Evolutionary conservation across 2,113 vertebrate genomes (phyloP).

Genomic region (Psittacula cyanocephala): DNA sequence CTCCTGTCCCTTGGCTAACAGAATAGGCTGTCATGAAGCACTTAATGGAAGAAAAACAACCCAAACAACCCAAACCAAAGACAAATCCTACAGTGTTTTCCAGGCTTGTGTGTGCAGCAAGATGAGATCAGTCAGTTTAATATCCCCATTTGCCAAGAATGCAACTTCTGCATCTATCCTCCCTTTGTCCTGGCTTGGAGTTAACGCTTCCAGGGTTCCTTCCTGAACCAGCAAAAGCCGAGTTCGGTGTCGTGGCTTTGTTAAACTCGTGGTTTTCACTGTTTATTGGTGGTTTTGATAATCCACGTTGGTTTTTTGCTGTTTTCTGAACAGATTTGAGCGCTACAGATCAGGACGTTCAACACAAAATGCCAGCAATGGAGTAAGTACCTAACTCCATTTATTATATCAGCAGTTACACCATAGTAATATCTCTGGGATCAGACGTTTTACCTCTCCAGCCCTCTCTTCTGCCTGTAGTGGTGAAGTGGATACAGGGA

Average conservation of each 20-base stretch:
- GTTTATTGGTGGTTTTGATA: background rate
- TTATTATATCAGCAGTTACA: background rate
- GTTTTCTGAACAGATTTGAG: constrained; percentile 82
- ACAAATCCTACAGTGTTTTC: background rate
- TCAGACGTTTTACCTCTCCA: background rate
- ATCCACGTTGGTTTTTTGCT: background rate
- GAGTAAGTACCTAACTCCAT: constrained; percentile 79
- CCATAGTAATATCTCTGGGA: background rate
- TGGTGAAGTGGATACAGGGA: background rate
- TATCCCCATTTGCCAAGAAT: background rate
- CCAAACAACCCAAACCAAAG: background rate
- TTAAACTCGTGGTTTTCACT: background rate
- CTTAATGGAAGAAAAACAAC: background rate
- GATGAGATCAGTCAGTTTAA: background rate
- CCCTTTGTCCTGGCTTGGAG: background rate
- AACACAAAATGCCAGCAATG: constrained; percentile 87
- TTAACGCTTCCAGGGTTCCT: background rate
- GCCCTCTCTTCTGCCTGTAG: background rate
- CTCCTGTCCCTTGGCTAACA: background rate
- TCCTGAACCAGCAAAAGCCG: background rate
- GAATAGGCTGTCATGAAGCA: background rate
- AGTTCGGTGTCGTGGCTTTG: background rate
- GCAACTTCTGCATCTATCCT: background rate
- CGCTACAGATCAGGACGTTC: constrained; percentile 87
- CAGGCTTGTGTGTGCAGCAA: background rate